phyloP scores from a whole-genome alignment of 1,140 invertebrate genomes.

The Zaprionus taronus region DNA sequence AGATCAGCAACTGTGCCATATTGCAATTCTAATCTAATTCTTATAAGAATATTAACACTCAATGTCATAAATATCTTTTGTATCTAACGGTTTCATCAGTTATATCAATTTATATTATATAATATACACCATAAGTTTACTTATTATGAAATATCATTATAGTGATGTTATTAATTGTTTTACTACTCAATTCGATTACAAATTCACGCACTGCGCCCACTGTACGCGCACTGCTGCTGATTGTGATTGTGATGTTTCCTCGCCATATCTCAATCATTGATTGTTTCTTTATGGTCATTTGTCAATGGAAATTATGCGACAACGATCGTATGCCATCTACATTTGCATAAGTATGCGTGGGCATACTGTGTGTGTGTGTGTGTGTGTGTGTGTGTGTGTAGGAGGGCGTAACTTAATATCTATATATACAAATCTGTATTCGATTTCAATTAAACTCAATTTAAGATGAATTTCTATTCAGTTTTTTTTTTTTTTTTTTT shows the following conservation, averaged over 20 bases:
- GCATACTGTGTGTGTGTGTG: slow-evolving; percentile 16
- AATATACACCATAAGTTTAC: not conserved
- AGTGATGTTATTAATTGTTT: not conserved
- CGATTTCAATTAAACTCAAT: not conserved
- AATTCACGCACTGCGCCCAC: slow-evolving; percentile 4
- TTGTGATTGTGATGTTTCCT: not conserved
- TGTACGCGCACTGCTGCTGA: slow-evolving; percentile 1
- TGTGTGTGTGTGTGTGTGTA: slow-evolving; percentile 11
- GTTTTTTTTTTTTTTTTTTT: not conserved
- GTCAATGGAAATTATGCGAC: slow-evolving; percentile 70
- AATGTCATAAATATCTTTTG: not conserved
- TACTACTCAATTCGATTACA: not conserved
- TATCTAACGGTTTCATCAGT: not conserved
- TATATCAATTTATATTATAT: not conserved
- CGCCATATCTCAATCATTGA: slow-evolving; percentile 33
- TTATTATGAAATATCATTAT: not conserved
- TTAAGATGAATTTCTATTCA: not conserved
- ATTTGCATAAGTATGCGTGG: slow-evolving; percentile 42
- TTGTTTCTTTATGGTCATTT: slow-evolving; percentile 60
- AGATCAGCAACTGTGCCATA: too few species aligned
- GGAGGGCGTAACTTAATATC: slow-evolving; percentile 17
- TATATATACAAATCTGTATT: not conserved
- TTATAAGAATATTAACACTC: not conserved
- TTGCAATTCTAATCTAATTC: not conserved
- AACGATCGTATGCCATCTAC: slow-evolving; percentile 54